Evolutionary conservation across 2,113 vertebrate species (phyloP), one percentile per base, ranked within the genome.

Genomic region (Hirundichthys speculiger): DNA sequence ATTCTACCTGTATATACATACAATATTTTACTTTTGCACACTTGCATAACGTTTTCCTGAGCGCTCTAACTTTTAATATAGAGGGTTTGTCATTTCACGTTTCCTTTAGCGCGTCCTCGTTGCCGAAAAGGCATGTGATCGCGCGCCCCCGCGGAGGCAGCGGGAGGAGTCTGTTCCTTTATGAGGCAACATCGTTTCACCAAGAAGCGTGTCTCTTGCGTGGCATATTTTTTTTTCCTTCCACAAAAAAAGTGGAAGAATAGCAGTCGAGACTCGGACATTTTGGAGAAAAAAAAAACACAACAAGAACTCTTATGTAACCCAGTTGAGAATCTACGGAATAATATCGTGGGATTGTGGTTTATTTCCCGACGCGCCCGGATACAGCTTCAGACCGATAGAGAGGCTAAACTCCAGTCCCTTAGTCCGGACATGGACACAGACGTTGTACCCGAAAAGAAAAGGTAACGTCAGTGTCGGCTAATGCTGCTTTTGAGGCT

Each of bases 371-470:
- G 40, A 55, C 63, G 81, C 78, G 76, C 60, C 67, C 80, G 67
- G 51, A 79, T 24, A 83, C 84, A 56, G 73, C 66, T 83, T 41
- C 49, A 78, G 27, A 64, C 46, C 58, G 43, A 76, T 15, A 77
- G 79, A 78, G 85, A 83, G 83, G 67, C 79, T 89, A 78, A 45
- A 88, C 91, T 81, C 84, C 38, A 84, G 79, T 75, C 61, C 69
- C 73, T 59, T 57, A 80, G 79, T 90, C 89, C 85, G 83, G 85
- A 86, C 68, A 94, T 94, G 92, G 92, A 93, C 87, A 86, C 92
- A 77, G 92, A 84, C 86, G 85, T 80, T 72, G 83, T 89, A 88
- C 90, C 91, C 73, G 92, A 92, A 80, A 93, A 93, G 89, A 94
- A 94, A 88, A 92, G 93, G 93, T 94, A 91, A 84, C 22, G 62